Conservation (phyloP, 2,888 invertebrate genomes). For the Gnatocerus cornutus region DNA sequence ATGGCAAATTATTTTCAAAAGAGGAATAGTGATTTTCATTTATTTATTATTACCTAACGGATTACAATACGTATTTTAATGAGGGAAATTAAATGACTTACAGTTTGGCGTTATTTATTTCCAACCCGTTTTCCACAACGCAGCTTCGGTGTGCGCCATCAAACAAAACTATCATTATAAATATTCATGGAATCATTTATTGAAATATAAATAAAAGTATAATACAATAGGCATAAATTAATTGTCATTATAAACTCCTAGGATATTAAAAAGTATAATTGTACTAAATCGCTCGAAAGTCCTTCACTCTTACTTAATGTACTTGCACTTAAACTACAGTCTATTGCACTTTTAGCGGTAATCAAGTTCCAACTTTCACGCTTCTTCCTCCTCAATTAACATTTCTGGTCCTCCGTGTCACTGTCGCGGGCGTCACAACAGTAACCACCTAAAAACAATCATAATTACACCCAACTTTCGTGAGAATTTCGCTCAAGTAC, state of each 20-base stretch:
- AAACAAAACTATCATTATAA: too few species aligned
- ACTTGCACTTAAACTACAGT: constrained; percentile 35
- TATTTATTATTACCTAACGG: constrained; percentile 24
- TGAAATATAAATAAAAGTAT: constrained; percentile 40
- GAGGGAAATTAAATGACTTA: constrained; percentile 23
- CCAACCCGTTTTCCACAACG: too few species aligned
- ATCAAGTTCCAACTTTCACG: constrained; percentile 25
- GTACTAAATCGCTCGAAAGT: constrained; percentile 19
- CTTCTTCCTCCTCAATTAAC: constrained; percentile 24
- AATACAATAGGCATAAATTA: constrained; percentile 35
- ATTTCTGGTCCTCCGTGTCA: constrained; percentile 46
- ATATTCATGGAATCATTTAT: constrained; percentile 10
- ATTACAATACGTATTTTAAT: constrained; percentile 7
- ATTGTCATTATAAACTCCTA: constrained; percentile 2
- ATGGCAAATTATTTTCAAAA: constrained; percentile 35
- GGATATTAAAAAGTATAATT: neutral
- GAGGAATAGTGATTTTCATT: constrained; percentile 22
- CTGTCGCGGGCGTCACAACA: constrained; percentile 59
- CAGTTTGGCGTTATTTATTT: neutral
- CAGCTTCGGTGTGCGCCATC: too few species aligned
- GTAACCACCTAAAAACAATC: constrained; percentile 60
- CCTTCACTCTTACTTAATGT: constrained; percentile 18
- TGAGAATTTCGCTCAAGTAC: constrained; percentile 65
- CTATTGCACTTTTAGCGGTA: constrained; percentile 38
- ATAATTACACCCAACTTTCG: constrained; percentile 6